A percentile compares a stretch with the other conserved stretches of the same genome.
Evolutionary conservation across 1,140 invertebrate genomes (phyloP).

Genomic region (Coelopa frigida): DNA sequence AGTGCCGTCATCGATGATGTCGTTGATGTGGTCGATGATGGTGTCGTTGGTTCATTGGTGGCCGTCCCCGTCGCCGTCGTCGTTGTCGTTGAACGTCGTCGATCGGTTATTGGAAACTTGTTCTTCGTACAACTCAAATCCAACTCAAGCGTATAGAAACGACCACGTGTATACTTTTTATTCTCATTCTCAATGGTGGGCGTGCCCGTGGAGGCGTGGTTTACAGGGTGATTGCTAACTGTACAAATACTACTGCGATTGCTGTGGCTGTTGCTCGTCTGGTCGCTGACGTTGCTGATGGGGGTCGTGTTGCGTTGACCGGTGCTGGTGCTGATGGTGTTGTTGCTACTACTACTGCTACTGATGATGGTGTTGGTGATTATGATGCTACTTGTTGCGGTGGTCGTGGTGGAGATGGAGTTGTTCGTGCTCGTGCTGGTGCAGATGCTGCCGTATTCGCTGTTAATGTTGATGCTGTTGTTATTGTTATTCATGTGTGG

Average conservation of each 20-base stretch:
- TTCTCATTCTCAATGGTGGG: constrained; percentile 27
- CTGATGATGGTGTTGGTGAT: not conserved
- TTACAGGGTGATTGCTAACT: constrained; percentile 17
- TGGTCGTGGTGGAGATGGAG: not conserved
- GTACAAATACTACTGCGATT: constrained; percentile 26
- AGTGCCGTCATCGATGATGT: not conserved
- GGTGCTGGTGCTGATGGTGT: not conserved
- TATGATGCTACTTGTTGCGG: too few species aligned
- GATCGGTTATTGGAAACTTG: constrained; percentile 44
- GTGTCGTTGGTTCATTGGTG: not conserved
- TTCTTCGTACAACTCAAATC: constrained; percentile 43
- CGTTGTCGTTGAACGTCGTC: constrained; percentile 16
- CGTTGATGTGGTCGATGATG: constrained; percentile 1
- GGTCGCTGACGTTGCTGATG: constrained; percentile 17
- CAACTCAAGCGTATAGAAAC: constrained; percentile 39
- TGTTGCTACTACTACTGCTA: constrained; percentile 1
- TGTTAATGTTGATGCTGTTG: too few species aligned
- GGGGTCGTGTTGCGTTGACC: constrained; percentile 2
- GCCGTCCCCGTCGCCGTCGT: not conserved
- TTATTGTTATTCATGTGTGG: too few species aligned
- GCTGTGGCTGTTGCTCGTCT: constrained; percentile 15
- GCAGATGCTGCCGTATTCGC: too few species aligned
- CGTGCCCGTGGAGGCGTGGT: not conserved
- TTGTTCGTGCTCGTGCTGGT: not conserved
- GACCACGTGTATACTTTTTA: constrained; percentile 27